These are phyloP conservation scores for Microctenopoma stevenorrisi DNA, from an alignment of 2,797 vertebrate species.

Conservation along the genomic window DNA sequence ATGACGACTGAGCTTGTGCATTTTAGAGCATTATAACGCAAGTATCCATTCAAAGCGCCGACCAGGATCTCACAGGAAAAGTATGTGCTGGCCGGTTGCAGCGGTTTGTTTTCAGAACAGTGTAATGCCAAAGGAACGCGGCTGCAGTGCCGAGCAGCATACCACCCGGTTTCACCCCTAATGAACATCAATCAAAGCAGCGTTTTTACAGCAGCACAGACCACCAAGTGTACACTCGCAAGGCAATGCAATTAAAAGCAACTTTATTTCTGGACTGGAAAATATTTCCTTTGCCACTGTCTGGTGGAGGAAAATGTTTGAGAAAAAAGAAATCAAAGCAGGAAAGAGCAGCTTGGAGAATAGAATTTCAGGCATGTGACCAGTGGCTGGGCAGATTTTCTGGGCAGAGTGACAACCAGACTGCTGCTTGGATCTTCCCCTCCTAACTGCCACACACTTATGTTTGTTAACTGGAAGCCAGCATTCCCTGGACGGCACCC, in stretches of 20 bases:
- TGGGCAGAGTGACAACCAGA: constrained; percentile 64
- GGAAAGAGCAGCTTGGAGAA: constrained; percentile 59
- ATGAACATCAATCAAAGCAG: constrained; percentile 71
- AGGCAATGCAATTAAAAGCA: constrained; percentile 66
- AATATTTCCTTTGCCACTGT: constrained; percentile 72
- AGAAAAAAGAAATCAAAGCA: constrained; percentile 46
- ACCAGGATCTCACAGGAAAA: constrained; percentile 72
- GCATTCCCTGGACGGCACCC: constrained; percentile 54
- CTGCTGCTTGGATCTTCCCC: constrained; percentile 38
- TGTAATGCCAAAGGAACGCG: constrained; percentile 72
- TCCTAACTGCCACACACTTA: constrained; percentile 50
- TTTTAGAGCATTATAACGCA: constrained; percentile 55
- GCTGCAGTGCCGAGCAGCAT: constrained; percentile 61
- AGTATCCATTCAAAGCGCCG: constrained; percentile 59
- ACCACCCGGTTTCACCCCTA: constrained; percentile 64
- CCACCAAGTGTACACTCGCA: constrained; percentile 56
- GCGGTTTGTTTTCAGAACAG: constrained; percentile 77
- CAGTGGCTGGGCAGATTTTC: constrained; percentile 56
- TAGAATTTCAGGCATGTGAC: constrained; percentile 76
- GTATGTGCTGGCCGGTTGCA: constrained; percentile 66
- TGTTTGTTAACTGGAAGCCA: constrained; percentile 65
- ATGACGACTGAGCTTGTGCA: constrained; percentile 41
- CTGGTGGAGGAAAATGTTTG: constrained; percentile 55
- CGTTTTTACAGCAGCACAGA: constrained; percentile 63
- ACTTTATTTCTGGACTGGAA: constrained; percentile 75